phyloP scores from a whole-genome alignment of 2,113 vertebrate genomes.

The Acanthochromis polyacanthus region DNA sequence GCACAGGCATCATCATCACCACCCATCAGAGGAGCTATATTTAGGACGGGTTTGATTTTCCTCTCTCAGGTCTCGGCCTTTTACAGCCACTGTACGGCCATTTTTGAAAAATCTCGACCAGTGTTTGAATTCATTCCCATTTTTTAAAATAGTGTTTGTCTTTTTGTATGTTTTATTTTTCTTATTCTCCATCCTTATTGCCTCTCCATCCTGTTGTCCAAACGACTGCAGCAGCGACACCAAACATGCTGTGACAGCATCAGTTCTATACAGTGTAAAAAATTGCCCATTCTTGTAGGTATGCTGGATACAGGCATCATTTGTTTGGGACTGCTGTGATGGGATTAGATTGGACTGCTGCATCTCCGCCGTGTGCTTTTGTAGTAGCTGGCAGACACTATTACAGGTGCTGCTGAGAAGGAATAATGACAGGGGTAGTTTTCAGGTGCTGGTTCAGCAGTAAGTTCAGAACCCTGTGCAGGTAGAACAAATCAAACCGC shows the following conservation, averaged over 20 bases:
- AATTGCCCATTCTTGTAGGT: background rate
- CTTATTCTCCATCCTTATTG: background rate
- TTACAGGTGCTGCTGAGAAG: slow-evolving; percentile 22
- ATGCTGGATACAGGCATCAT: background rate
- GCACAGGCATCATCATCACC: slow-evolving; percentile 55
- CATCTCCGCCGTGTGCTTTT: background rate
- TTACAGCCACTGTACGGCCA: slow-evolving; percentile 6
- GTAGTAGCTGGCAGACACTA: slow-evolving; percentile 18
- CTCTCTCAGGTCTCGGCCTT: slow-evolving; percentile 18
- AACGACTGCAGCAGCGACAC: slow-evolving; percentile 14
- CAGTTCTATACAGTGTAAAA: background rate
- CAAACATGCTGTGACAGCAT: background rate
- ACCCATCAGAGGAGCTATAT: slow-evolving; percentile 55
- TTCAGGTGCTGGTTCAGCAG: background rate
- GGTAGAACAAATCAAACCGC: slow-evolving; percentile 18
- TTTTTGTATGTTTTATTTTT: background rate
- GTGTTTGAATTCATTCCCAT: background rate
- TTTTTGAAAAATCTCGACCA: slow-evolving; percentile 5
- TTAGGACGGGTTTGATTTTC: slow-evolving; percentile 51
- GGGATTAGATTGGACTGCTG: background rate
- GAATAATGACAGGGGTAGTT: background rate
- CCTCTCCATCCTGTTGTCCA: slow-evolving; percentile 4
- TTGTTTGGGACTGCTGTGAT: slow-evolving; percentile 2
- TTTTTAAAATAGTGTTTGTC: background rate
- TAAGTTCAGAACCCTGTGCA: slow-evolving; percentile 18